These are phyloP conservation scores for Sycophila sp. DNA, from an alignment of 1,140 invertebrate species.

Conservation along the genomic window DNA sequence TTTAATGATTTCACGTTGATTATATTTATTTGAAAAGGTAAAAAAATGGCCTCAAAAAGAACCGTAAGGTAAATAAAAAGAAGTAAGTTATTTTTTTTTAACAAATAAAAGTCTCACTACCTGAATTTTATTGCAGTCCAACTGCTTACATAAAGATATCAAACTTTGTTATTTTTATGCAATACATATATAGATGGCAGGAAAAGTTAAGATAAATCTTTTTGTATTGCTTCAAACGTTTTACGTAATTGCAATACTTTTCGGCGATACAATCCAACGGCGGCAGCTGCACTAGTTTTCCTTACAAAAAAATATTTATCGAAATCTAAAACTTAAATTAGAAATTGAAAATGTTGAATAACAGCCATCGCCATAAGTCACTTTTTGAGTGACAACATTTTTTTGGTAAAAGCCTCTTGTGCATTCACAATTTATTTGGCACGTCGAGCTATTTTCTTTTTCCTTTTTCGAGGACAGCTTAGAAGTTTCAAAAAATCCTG, in stretches of 20 bases:
- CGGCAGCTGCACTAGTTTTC: no score
- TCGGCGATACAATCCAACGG: no score
- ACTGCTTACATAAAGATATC: neutral
- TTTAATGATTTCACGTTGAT: no score
- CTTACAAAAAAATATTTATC: no score
- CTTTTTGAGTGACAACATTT: neutral
- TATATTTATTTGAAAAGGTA: no score
- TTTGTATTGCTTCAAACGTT: conserved; percentile 1
- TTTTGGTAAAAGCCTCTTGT: neutral
- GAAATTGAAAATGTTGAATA: no score
- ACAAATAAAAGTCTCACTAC: no score
- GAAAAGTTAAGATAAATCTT: conserved; percentile 12
- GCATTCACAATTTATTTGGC: neutral
- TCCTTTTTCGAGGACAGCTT: neutral
- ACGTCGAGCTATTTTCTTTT: neutral
- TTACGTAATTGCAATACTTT: neutral
- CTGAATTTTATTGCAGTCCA: no score
- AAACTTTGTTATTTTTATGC: conserved; percentile 12
- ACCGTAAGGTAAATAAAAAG: no score
- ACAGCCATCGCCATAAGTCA: neutral
- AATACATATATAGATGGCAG: conserved; percentile 9
- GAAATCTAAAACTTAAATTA: no score
- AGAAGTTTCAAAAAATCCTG: neutral
- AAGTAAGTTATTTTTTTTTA: no score
- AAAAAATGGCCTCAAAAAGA: no score